phyloP scores from a whole-genome alignment of 2,113 vertebrate species.

The Empidonax traillii region DNA sequence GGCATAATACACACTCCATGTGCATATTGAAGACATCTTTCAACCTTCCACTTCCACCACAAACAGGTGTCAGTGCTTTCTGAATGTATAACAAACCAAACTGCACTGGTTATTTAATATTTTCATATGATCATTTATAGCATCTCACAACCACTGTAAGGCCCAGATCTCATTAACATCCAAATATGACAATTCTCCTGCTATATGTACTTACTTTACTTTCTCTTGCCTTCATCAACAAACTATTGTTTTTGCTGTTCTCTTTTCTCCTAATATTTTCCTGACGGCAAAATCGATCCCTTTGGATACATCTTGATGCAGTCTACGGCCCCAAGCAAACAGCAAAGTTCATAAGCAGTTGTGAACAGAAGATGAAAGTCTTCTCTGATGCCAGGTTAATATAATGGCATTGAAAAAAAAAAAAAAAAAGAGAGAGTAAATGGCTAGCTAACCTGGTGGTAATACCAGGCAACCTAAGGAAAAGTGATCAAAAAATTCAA shows the following conservation, averaged over 20 bases:
- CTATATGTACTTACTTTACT: neutral
- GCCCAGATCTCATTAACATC: neutral
- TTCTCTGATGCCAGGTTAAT: neutral
- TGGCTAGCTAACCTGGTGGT: neutral
- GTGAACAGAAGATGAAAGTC: neutral
- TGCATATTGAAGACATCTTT: neutral
- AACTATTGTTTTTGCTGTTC: neutral
- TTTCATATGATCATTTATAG: neutral
- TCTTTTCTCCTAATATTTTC: neutral
- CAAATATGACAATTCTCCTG: neutral
- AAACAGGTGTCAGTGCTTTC: neutral
- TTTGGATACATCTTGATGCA: neutral
- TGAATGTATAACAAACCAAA: neutral
- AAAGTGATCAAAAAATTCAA: neutral
- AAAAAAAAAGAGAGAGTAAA: neutral
- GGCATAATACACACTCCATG: fast-evolving
- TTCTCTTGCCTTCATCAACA: neutral
- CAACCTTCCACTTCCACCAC: neutral
- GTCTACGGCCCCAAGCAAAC: neutral
- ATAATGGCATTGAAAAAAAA: neutral
- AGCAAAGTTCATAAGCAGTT: neutral
- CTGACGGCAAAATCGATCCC: neutral
- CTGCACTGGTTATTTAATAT: neutral
- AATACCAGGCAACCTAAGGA: neutral
- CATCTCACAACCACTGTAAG: neutral